A percentile compares a stretch with the other conserved stretches of the same genome.
phyloP scores from a whole-genome alignment of 2,113 vertebrate genomes.

The Parus major region DNA sequence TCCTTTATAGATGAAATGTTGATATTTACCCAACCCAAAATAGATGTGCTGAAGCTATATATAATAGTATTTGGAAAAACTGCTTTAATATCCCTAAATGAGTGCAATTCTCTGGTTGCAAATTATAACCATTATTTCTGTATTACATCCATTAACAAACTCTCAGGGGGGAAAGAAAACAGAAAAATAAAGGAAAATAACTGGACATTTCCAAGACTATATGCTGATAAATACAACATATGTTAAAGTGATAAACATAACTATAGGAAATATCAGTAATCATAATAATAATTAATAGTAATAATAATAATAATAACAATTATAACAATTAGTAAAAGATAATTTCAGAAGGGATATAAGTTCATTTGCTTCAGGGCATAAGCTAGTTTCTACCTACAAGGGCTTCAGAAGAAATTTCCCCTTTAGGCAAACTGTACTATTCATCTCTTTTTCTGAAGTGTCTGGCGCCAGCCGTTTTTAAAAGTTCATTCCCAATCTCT shows the following conservation, averaged over 20 bases:
- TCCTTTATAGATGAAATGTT: neutral
- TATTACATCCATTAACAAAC: neutral
- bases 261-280: neutral
- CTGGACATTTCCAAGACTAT: neutral
- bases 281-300: neutral
- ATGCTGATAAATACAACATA: neutral
- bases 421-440: neutral
- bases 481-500: neutral
- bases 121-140: neutral
- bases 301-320: neutral
- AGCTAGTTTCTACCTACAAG: neutral
- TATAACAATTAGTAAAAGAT: neutral
- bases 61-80: constrained; percentile 1
- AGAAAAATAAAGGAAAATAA: neutral
- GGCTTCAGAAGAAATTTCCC: neutral
- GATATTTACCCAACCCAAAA: neutral
- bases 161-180: neutral
- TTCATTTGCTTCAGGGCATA: neutral
- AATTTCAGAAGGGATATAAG: neutral
- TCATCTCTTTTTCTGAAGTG: neutral
- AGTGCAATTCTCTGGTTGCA: neutral
- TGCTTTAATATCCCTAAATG: neutral
- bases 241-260: neutral
- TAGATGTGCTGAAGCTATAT: neutral
- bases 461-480: neutral